phyloP scores from a whole-genome alignment of 2,888 invertebrate species.

The Ochropleura leucogaster region DNA sequence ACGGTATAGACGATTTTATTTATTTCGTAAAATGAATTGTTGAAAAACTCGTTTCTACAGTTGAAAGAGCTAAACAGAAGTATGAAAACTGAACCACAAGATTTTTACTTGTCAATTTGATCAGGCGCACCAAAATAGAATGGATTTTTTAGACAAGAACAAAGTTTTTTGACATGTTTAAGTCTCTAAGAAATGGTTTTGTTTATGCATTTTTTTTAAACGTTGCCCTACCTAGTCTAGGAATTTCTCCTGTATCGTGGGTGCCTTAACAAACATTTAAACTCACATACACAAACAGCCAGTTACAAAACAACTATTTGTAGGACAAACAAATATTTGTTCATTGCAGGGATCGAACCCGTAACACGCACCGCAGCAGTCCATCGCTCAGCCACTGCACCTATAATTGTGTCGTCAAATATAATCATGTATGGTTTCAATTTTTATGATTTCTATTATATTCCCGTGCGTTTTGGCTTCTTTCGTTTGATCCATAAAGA shows the following conservation, averaged over 20 bases:
- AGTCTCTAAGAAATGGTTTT: neutral
- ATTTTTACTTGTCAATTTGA: neutral
- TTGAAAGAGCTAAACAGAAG: neutral
- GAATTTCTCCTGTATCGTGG: no score
- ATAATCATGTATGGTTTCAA: neutral
- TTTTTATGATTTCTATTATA: neutral
- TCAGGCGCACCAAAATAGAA: neutral
- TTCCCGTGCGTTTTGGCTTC: neutral
- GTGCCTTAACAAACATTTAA: no score
- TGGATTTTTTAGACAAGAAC: neutral
- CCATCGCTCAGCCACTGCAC: no score
- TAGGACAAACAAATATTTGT: no score
- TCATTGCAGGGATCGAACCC: no score
- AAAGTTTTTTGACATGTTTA: neutral
- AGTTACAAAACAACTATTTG: no score
- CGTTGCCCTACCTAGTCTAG: no score
- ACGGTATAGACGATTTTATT: neutral
- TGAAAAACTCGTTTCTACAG: neutral
- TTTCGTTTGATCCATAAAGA: slow-evolving; percentile 9
- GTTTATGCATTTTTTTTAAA: neutral
- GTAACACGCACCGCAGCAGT: no score
- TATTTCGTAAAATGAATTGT: neutral
- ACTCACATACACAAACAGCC: no score
- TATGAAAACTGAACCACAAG: neutral
- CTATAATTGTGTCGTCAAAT: no score